These are phyloP conservation scores for Trichonephila inaurata DNA, from an alignment of 1,140 invertebrate species.

Conservation along the genomic window DNA sequence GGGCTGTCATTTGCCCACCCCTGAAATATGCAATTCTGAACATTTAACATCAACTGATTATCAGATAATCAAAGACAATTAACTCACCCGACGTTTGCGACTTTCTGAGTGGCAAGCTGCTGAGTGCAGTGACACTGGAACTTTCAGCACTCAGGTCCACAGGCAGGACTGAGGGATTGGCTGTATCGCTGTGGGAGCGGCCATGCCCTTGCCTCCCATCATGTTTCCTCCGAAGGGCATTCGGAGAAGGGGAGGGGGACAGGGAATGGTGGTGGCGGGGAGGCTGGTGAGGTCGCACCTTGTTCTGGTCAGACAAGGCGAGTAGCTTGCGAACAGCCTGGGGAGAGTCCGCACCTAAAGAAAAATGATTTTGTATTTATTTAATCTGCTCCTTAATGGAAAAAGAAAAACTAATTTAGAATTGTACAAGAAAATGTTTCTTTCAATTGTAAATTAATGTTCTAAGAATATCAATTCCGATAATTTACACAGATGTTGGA, in stretches of 20 bases:
- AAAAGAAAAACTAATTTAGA: no score
- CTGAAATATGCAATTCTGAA: no score
- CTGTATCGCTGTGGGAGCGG: conserved; percentile 94
- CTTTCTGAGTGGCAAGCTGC: conserved; percentile 92
- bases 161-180: conserved; percentile 86
- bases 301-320: conserved; percentile 88
- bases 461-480: no score
- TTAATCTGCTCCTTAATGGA: no score
- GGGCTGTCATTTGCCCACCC: no score
- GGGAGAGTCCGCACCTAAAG: conserved; percentile 92
- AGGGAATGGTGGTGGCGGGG: conserved; percentile 83
- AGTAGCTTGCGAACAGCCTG: conserved; percentile 96
- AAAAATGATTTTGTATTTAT: neutral
- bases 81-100: conserved; percentile 88
- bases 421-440: no score
- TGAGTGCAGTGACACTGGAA: conserved; percentile 95
- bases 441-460: no score
- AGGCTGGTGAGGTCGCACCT: conserved; percentile 92
- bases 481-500: no score
- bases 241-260: conserved; percentile 82
- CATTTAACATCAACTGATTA: neutral
- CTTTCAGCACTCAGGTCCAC: conserved; percentile 96
- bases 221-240: conserved; percentile 81
- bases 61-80: neutral
- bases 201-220: conserved; percentile 84